These are phyloP conservation scores for Mola mola DNA, from an alignment of 2,113 vertebrate species.

Conservation along the genomic window DNA sequence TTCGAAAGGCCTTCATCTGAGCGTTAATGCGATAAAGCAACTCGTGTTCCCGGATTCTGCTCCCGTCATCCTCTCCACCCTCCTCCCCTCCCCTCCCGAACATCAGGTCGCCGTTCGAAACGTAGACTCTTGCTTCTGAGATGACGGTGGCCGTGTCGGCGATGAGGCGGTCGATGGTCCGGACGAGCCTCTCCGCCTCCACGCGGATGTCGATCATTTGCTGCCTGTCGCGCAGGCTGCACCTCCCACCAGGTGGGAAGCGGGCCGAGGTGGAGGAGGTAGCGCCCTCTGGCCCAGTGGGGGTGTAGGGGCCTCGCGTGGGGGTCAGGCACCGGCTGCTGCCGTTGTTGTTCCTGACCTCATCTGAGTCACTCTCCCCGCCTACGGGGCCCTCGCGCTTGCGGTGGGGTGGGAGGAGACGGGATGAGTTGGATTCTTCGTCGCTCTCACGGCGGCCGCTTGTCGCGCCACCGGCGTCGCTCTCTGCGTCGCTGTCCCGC, in stretches of 20 bases:
- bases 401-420: conserved; percentile 91
- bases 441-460: conserved; percentile 91
- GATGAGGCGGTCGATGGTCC: conserved; percentile 95
- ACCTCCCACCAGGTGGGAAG: conserved; percentile 81
- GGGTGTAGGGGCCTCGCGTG: conserved; percentile 86
- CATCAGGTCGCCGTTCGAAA: conserved; percentile 89
- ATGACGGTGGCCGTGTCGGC: conserved; percentile 94
- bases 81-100: conserved; percentile 84
- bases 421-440: conserved; percentile 85
- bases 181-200: conserved; percentile 92
- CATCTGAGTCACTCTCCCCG: conserved; percentile 94
- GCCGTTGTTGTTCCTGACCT: conserved; percentile 84
- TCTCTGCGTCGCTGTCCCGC: conserved; percentile 91
- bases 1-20: conserved; percentile 97
- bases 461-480: conserved; percentile 83
- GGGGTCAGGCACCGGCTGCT: conserved; percentile 89
- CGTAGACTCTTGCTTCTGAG: conserved; percentile 90
- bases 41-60: conserved; percentile 93
- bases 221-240: conserved; percentile 86
- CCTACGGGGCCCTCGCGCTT: conserved; percentile 95
- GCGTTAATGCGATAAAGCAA: conserved; percentile 95
- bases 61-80: conserved; percentile 87
- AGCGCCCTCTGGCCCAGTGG: conserved; percentile 83
- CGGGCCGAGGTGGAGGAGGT: conserved; percentile 82
- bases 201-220: conserved; percentile 95